Percentiles rank a stretch among this genome's conserved stretches.
phyloP scores from a whole-genome alignment of 2,797 vertebrate genomes.

The Paramormyrops hopkinsi region DNA sequence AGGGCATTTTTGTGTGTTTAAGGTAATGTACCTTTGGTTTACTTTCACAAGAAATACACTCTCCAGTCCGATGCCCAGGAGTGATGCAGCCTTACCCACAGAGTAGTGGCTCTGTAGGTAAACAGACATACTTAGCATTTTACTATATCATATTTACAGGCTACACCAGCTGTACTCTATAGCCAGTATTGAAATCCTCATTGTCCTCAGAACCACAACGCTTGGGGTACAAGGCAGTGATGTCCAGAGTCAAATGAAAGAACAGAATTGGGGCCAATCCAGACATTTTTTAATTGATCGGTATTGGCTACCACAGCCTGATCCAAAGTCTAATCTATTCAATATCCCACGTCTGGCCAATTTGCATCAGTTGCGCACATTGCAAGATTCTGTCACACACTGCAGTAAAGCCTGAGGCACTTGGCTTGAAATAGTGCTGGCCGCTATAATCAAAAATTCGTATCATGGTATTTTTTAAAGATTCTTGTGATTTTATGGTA shows the following conservation, averaged over 20 bases:
- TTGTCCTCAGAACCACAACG: background rate
- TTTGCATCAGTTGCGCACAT: background rate
- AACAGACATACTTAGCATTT: background rate
- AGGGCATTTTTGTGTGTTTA: background rate
- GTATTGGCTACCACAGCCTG: background rate
- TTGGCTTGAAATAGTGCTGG: background rate
- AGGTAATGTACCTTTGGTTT: conserved; percentile 65
- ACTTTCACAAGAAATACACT: conserved; percentile 67
- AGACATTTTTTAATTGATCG: background rate
- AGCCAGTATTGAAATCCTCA: background rate
- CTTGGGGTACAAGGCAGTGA: background rate
- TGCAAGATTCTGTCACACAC: background rate
- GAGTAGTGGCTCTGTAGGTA: conserved; percentile 81
- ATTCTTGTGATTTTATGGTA: background rate
- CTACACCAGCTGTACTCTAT: background rate
- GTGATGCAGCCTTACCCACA: conserved; percentile 72
- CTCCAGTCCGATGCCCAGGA: conserved; percentile 78
- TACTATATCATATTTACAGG: background rate
- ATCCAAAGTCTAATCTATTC: background rate
- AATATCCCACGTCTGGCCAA: background rate
- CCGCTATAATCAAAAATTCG: background rate
- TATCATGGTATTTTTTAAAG: background rate
- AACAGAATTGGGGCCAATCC: background rate
- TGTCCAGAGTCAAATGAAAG: background rate
- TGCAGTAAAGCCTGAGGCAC: background rate